A percentile compares a stretch with the other conserved stretches of the same genome.
phyloP scores from a whole-genome alignment of 2,888 invertebrate species.

The Bugula neritina region DNA sequence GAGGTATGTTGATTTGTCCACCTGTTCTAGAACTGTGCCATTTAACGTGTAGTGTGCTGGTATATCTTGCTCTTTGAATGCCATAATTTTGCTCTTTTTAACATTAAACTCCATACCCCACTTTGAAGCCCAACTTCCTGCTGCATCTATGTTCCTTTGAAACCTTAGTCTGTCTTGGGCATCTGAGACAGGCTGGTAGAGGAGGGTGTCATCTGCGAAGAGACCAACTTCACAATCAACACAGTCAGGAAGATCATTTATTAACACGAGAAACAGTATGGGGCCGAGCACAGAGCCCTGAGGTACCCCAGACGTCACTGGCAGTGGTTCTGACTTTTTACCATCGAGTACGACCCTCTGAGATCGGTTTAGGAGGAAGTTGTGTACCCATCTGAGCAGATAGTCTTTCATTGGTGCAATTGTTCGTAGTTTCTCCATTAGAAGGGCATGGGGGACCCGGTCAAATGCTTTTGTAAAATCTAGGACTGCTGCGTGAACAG shows the following conservation, averaged over 20 bases:
- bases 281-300: slow-evolving; percentile 33
- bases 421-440: background rate
- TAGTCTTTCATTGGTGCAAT: background rate
- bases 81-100: slow-evolving; percentile 27
- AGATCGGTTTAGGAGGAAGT: background rate
- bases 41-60: slow-evolving; percentile 4
- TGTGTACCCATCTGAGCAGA: background rate
- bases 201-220: slow-evolving; percentile 33
- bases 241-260: slow-evolving; percentile 33
- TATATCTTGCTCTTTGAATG: background rate
- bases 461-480: background rate
- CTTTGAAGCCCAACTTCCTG: background rate
- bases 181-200: slow-evolving; percentile 29
- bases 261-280: slow-evolving; percentile 32
- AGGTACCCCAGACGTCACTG: slow-evolving; percentile 32
- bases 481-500: background rate
- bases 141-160: background rate
- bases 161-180: slow-evolving; percentile 23
- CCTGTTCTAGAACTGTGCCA: background rate
- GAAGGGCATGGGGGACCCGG: background rate
- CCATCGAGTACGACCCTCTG: background rate
- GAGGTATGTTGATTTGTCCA: background rate
- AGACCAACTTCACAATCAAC: slow-evolving; percentile 28
- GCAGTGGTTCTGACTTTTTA: background rate
- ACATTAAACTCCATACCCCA: slow-evolving; percentile 8